These are phyloP conservation scores for Orbicella faveolata DNA, from an alignment of 64 coral and sea anemone species.

Conservation along the genomic window DNA sequence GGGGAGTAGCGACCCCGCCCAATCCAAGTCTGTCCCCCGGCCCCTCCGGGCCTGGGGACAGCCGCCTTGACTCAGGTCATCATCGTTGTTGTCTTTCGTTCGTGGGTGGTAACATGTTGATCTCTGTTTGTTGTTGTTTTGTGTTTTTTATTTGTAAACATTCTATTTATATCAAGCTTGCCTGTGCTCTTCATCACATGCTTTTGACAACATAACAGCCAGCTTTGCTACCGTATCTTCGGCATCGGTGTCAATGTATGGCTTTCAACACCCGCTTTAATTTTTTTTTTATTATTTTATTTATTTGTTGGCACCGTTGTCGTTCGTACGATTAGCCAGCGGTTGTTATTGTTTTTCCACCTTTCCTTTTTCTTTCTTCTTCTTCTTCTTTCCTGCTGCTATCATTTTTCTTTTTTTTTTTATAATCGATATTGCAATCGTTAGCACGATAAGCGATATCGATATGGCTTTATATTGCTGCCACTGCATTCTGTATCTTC, in stretches of 20 bases:
- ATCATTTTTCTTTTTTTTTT: too few relatives aligned
- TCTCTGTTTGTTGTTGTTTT: constrained; percentile 19
- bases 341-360: background rate
- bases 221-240: background rate
- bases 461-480: constrained; percentile 42
- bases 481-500: background rate
- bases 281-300: background rate
- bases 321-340: too few relatives aligned
- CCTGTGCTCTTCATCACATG: background rate
- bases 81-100: constrained; percentile 8
- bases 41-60: background rate
- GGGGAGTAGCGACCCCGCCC: constrained; percentile 51
- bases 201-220: background rate
- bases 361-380: background rate
- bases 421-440: background rate
- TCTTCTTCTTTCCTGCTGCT: background rate
- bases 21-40: constrained; percentile 22
- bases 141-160: background rate
- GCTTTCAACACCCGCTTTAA: too few relatives aligned
- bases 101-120: background rate
- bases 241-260: background rate
- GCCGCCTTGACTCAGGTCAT: constrained; percentile 27
- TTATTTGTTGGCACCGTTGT: background rate
- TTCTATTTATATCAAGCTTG: background rate
- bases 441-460: constrained; percentile 17